phyloP scores from a whole-genome alignment of 2,797 vertebrate genomes.

The Peromyscus attwateri region DNA sequence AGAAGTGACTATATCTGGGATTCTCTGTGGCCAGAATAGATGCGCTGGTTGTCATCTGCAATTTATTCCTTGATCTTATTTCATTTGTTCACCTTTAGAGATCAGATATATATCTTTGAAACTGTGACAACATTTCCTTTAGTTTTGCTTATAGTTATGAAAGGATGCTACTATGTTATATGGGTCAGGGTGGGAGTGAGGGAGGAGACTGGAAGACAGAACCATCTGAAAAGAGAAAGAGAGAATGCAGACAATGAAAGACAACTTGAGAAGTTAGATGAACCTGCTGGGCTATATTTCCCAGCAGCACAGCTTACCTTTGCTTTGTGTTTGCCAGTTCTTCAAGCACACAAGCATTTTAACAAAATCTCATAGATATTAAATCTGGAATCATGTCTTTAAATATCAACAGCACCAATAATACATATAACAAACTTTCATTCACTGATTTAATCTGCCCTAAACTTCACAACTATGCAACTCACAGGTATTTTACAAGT shows the following conservation, averaged over 20 bases:
- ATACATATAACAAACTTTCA: neutral
- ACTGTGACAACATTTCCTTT: conserved; percentile 22
- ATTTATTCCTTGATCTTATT: neutral
- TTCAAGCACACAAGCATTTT: neutral
- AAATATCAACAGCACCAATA: conserved; percentile 9
- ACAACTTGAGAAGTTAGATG: neutral
- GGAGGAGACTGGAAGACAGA: neutral
- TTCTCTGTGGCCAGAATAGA: neutral
- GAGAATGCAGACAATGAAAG: neutral
- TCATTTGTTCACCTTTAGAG: conserved; percentile 25
- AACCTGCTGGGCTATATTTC: neutral
- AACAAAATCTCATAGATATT: neutral
- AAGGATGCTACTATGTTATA: neutral
- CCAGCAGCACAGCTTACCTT: neutral
- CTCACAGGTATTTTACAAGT: conserved; percentile 34
- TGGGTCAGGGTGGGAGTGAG: neutral
- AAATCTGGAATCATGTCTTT: conserved; percentile 26
- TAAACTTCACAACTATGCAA: conserved; percentile 13
- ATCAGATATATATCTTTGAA: neutral
- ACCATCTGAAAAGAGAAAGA: neutral
- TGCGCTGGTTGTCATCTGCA: neutral
- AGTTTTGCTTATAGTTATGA: conserved; percentile 12
- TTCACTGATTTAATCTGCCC: neutral
- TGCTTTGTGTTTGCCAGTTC: neutral
- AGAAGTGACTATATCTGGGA: neutral